Evolutionary conservation across 1,140 invertebrate genomes (phyloP).

Genomic region (Papilio aristodemus): DNA sequence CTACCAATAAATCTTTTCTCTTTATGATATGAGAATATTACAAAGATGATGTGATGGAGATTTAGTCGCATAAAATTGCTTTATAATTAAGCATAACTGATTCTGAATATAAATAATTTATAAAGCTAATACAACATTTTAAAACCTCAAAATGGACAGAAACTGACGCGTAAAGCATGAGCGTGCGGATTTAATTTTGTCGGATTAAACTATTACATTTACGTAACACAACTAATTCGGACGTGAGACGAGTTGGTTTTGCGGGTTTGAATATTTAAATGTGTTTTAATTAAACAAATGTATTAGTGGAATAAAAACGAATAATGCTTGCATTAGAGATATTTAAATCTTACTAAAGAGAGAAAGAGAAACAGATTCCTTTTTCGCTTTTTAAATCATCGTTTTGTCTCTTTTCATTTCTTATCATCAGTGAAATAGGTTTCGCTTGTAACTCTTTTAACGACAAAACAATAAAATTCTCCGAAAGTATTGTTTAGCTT

Average conservation of each 20-base stretch:
- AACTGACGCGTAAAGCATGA: slow-evolving; percentile 23
- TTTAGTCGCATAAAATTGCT: too few species aligned
- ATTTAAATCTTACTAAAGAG: too few species aligned
- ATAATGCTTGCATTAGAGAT: neutral
- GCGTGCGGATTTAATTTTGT: slow-evolving; percentile 20
- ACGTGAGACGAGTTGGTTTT: slow-evolving; percentile 28
- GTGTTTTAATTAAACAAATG: slow-evolving; percentile 14
- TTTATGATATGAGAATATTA: too few species aligned
- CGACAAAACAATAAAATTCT: too few species aligned
- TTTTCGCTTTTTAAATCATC: too few species aligned
- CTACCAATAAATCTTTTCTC: too few species aligned
- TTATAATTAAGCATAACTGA: neutral
- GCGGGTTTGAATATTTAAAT: slow-evolving; percentile 30
- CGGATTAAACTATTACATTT: slow-evolving; percentile 31
- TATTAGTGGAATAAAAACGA: neutral
- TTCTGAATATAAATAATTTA: slow-evolving; percentile 24
- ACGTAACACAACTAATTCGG: slow-evolving; percentile 30
- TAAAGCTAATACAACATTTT: slow-evolving; percentile 1
- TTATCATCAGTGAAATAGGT: too few species aligned
- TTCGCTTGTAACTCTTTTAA: too few species aligned
- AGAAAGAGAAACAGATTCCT: too few species aligned
- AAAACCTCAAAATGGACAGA: slow-evolving; percentile 1
- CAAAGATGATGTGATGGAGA: too few species aligned
- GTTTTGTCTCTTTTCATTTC: too few species aligned
- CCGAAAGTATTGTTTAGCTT: too few species aligned